phyloP scores from a whole-genome alignment of 2,113 vertebrate species.

The Tachysurus vachellii region DNA sequence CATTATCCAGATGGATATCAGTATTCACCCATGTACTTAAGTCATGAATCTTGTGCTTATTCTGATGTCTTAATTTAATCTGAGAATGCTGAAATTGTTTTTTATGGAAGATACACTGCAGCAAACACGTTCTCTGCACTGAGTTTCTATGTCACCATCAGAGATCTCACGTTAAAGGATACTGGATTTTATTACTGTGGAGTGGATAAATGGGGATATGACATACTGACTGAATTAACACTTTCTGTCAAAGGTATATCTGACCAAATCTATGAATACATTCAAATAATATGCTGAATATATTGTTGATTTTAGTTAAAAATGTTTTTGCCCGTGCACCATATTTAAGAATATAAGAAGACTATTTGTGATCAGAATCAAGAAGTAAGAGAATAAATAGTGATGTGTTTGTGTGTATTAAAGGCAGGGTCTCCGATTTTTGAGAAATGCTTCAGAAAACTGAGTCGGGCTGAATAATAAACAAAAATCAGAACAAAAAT shows the following conservation, averaged over 20 bases:
- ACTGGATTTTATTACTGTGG: slow-evolving; percentile 55
- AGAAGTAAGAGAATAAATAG: no score
- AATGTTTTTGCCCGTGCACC: background rate
- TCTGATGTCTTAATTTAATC: slow-evolving; percentile 42
- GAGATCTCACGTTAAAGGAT: slow-evolving; percentile 19
- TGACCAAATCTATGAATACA: background rate
- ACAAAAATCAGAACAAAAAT: no score
- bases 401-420: background rate
- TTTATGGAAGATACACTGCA: slow-evolving; percentile 41
- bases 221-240: background rate
- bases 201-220: slow-evolving; percentile 23
- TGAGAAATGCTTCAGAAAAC: no score
- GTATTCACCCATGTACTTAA: slow-evolving; percentile 44
- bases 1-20: background rate
- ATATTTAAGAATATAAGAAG: no score
- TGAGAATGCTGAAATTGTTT: background rate
- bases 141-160: slow-evolving; percentile 46
- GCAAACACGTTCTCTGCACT: background rate
- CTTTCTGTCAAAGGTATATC: slow-evolving; percentile 44
- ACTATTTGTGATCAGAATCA: background rate
- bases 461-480: no score
- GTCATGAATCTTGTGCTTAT: slow-evolving; percentile 28
- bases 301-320: background rate
- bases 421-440: no score
- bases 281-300: background rate